phyloP scores from a whole-genome alignment of 2,888 invertebrate species.

The Xestia xanthographa region DNA sequence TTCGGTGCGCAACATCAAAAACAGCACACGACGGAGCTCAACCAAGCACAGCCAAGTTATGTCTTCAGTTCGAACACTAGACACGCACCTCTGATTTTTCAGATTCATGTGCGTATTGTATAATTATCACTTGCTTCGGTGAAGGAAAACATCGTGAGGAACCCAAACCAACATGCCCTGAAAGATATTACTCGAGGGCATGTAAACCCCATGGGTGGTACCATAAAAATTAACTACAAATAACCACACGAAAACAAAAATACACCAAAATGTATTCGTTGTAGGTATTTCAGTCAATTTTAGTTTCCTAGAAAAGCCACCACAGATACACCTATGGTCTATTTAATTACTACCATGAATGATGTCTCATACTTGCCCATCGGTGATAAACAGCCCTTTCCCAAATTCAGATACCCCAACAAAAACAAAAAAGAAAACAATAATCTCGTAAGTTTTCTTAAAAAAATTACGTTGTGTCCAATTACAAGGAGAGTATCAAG shows the following conservation, averaged over 20 bases:
- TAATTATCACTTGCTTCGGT: no score
- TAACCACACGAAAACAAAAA: no score
- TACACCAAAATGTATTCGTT: not conserved
- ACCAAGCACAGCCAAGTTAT: no score
- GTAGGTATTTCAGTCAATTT: not conserved
- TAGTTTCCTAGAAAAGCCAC: not conserved
- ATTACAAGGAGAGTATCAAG: slow-evolving; percentile 36
- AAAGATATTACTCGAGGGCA: no score
- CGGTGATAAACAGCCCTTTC: not conserved
- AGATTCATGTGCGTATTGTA: no score
- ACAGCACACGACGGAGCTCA: not conserved
- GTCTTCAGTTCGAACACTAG: no score
- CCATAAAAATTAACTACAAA: no score
- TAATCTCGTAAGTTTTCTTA: slow-evolving; percentile 8
- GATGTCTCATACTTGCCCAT: not conserved
- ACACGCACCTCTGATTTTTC: no score
- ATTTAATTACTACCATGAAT: not conserved
- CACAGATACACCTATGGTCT: not conserved
- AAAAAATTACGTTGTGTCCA: slow-evolving; percentile 42
- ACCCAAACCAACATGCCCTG: no score
- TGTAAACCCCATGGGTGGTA: no score
- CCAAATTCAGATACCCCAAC: not conserved
- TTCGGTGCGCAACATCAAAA: not conserved
- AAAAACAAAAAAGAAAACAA: not conserved
- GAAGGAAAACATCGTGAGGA: no score